Conservation (phyloP, 2,113 vertebrate genomes). For the Australoheros scitulus region DNA sequence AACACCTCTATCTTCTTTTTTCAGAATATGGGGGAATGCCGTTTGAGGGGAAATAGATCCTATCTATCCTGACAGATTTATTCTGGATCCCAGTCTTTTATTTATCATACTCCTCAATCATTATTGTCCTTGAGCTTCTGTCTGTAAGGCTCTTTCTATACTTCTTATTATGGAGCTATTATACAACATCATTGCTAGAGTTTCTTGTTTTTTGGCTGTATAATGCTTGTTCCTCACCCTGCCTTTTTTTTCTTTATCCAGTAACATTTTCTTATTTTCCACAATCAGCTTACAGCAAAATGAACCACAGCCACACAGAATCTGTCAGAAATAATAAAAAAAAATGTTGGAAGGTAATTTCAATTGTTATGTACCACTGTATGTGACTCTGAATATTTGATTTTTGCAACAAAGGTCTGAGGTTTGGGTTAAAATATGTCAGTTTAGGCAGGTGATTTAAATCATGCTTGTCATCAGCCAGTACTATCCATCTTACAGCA, state of each 20-base stretch:
- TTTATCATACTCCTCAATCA: slow-evolving; percentile 5
- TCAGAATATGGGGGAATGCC: slow-evolving; percentile 9
- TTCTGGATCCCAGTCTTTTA: slow-evolving; percentile 27
- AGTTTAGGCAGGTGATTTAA: background rate
- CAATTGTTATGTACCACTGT: slow-evolving; percentile 1
- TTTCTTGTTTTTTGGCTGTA: background rate
- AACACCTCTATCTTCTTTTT: slow-evolving; percentile 57
- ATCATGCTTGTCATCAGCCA: background rate
- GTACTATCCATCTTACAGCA: background rate
- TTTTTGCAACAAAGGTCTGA: background rate
- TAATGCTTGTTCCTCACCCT: background rate
- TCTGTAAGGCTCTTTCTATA: background rate
- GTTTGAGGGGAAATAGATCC: slow-evolving; percentile 6
- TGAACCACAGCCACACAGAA: background rate
- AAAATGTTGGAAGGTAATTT: background rate
- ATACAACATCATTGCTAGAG: background rate
- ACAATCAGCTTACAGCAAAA: background rate
- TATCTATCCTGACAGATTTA: slow-evolving; percentile 22
- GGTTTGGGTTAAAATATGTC: background rate
- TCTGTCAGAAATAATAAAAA: background rate
- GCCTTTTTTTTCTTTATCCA: background rate
- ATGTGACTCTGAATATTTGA: background rate
- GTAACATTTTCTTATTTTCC: background rate
- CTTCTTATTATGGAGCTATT: background rate
- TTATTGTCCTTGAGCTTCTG: background rate